phyloP scores from a whole-genome alignment of 2,797 vertebrate genomes.

The Pantherophis vulpinus region DNA sequence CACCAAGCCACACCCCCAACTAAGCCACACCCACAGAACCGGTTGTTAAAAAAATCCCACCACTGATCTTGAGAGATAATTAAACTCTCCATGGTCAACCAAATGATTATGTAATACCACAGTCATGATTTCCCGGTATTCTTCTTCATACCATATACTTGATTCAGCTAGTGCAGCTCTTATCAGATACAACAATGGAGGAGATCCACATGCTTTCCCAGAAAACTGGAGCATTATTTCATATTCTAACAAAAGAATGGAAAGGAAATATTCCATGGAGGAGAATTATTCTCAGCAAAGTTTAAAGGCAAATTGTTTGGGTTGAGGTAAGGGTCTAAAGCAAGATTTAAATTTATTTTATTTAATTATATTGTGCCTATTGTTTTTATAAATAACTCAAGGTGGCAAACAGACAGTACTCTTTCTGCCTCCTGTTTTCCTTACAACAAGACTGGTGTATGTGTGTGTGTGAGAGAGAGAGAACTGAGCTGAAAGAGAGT shows the following conservation, averaged over 20 bases:
- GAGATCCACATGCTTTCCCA: not conserved
- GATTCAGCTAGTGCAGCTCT: not conserved
- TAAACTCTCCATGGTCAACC: not conserved
- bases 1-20: too few species aligned
- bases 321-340: not conserved
- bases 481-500: not conserved
- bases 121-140: not conserved
- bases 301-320: not conserved
- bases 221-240: not conserved
- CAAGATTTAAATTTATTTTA: not conserved
- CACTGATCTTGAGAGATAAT: not conserved
- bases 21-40: too few species aligned
- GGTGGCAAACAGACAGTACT: not conserved
- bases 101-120: not conserved
- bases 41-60: too few species aligned
- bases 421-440: not conserved
- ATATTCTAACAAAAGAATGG: not conserved
- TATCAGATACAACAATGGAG: not conserved
- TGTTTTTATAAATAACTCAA: not conserved
- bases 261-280: not conserved
- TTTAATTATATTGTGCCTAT: not conserved
- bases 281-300: not conserved
- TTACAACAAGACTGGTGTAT: not conserved
- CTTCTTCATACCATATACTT: not conserved
- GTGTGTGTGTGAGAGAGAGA: too few species aligned